Base-by-base conservation (phyloP, 2,113 vertebrate genomes). In the Campylorhamphus procurvoides region DNA sequence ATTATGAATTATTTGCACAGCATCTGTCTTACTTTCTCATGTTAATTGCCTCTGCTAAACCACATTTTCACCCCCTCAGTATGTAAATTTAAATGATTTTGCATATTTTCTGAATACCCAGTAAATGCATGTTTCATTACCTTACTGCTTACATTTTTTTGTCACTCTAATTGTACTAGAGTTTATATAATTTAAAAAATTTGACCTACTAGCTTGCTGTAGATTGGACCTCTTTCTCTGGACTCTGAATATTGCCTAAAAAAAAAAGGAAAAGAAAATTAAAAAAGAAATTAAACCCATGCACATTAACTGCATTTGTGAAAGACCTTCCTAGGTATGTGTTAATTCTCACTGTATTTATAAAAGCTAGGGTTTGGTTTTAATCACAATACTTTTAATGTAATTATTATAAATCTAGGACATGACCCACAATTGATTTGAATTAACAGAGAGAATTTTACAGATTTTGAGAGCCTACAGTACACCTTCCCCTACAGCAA, bases 1-100 rank as follows among this genome's bases (percentile, higher is more conserved):
- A 96, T 96, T 96, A 94, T 84, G 93, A 96, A 97, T 97, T 96
- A 96, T 96, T 97, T 97, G 93, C 90, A 92, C 96, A 96, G 93
- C 93, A 92, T 96, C 96, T 96, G 96, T 94, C 92, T 95, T 95
- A 96, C 88, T 96, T 93, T 96, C 92, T 96, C 93, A 96, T 96
- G 96, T 96, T 97, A 97, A 96, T 96, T 96, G 88, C 88, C 86
- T 97, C 88, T 78, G 76, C 92, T 94, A 93, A 95, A 95, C 93
- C 90, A 82, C 85, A 93, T 92, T 97, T 95, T 95, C 94, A 95
- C 88, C 84, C 85, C 79, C 88, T 96, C 87, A 96, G 79, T 96
- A 96, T 96, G 94, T 94, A 95, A 97, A 96, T 96, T 92, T 91
- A 92, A 96, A 83, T 72, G 64, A 92, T 96, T 97, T 96, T 96